Percentiles rank a stretch among this genome's conserved stretches.
Conservation (phyloP, 2,797 vertebrate genomes). For the Rhinella marina region DNA sequence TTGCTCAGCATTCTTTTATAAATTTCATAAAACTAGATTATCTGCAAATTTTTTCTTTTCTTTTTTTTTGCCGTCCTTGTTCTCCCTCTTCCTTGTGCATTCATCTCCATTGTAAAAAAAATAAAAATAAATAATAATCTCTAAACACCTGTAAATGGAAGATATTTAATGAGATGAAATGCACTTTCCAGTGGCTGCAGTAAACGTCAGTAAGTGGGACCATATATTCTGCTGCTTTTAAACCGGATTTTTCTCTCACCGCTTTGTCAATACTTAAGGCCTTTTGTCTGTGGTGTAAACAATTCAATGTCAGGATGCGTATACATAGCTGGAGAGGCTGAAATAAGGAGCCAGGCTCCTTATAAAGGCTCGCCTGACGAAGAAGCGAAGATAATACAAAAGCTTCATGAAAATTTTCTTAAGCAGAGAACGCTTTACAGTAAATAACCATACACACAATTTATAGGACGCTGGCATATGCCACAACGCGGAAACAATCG, state of each 20-base stretch:
- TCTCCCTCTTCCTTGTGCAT: not conserved
- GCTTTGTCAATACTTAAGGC: not conserved
- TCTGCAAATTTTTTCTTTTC: not conserved
- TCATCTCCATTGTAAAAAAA: not conserved
- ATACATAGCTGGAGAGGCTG: not conserved
- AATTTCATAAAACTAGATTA: no score
- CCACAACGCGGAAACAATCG: slow-evolving; percentile 1
- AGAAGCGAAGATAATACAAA: not conserved
- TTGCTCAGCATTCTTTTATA: not conserved
- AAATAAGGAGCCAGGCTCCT: not conserved
- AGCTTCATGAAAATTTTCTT: not conserved
- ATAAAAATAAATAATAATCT: not conserved
- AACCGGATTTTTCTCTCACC: not conserved
- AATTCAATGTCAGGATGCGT: slow-evolving; percentile 1
- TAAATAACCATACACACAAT: not conserved
- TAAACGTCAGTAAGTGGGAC: not conserved
- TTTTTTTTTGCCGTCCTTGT: not conserved
- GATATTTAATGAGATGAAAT: not conserved
- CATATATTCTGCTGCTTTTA: not conserved
- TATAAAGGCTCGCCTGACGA: not conserved
- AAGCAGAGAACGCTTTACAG: not conserved
- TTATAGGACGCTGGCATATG: not conserved
- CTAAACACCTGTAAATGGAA: slow-evolving; percentile 18
- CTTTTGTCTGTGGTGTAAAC: slow-evolving; percentile 30
- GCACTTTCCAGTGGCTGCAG: not conserved